phyloP scores from a whole-genome alignment of 2,797 vertebrate genomes.

The Taeniopygia guttata region DNA sequence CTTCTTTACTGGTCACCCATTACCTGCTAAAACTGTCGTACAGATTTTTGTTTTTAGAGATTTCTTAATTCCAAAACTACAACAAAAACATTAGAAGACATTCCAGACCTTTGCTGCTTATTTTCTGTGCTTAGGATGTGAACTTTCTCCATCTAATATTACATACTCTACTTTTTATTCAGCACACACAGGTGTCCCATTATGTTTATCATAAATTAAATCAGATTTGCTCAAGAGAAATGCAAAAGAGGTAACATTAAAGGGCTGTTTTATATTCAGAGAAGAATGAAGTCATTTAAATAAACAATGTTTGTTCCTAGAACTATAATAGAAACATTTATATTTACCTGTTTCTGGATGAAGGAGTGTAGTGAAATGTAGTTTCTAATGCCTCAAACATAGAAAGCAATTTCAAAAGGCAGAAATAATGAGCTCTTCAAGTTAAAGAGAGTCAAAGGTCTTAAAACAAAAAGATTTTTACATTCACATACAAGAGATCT shows the following conservation, averaged over 20 bases:
- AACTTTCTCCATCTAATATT: conserved; percentile 3
- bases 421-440: neutral
- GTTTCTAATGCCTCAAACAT: neutral
- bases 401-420: conserved; percentile 6
- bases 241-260: conserved; percentile 26
- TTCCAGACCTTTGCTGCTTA: neutral
- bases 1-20: neutral
- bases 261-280: conserved; percentile 20
- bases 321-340: neutral
- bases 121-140: neutral
- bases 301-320: conserved; percentile 5
- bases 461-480: conserved; percentile 17
- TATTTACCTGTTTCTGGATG: neutral
- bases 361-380: neutral
- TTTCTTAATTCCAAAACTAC: neutral
- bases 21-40: neutral
- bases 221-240: conserved; percentile 20
- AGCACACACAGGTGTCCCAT: conserved; percentile 27
- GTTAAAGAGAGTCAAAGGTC: neutral
- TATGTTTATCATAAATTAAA: conserved; percentile 50
- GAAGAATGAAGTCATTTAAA: neutral
- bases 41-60: neutral
- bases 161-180: neutral
- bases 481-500: neutral
- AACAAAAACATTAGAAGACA: neutral